Conservation (phyloP, 2,113 vertebrate genomes). For the Triplophysa rosa region DNA sequence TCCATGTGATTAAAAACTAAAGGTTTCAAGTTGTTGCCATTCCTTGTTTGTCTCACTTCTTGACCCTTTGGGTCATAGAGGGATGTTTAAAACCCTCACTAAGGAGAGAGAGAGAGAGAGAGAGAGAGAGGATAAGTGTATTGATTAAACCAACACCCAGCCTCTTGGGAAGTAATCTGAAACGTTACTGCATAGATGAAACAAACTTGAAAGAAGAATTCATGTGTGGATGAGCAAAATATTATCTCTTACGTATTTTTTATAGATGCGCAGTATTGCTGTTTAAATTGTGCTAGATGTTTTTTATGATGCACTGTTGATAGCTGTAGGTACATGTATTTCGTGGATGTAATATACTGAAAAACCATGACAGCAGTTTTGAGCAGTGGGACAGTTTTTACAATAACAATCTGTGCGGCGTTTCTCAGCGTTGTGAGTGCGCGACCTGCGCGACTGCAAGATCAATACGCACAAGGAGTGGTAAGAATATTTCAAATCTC, state of each 20-base stretch:
- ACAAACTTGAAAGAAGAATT: not conserved
- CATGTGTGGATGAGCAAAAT: not conserved
- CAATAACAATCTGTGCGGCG: not conserved
- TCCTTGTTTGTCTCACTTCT: not conserved
- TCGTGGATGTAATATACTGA: not conserved
- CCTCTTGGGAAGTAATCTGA: not conserved
- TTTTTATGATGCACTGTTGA: not conserved
- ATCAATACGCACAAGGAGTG: slow-evolving; percentile 50
- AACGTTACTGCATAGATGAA: not conserved
- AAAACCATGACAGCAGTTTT: slow-evolving; percentile 4
- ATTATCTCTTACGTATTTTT: not conserved
- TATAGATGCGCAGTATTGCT: not conserved
- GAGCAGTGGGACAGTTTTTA: not conserved
- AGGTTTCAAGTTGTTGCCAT: not conserved
- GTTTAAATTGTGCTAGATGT: not conserved
- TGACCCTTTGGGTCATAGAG: not conserved
- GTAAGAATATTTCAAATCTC: slow-evolving; percentile 42
- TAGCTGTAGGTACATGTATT: no score
- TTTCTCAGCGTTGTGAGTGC: slow-evolving; percentile 17
- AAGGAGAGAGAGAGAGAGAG: not conserved
- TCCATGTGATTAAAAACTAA: not conserved
- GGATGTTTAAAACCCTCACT: not conserved
- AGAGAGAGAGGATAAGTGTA: not conserved
- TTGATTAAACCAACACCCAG: not conserved
- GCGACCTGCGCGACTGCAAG: not conserved